phyloP scores from a whole-genome alignment of 2,113 vertebrate species.

The Eptesicus fuscus region DNA sequence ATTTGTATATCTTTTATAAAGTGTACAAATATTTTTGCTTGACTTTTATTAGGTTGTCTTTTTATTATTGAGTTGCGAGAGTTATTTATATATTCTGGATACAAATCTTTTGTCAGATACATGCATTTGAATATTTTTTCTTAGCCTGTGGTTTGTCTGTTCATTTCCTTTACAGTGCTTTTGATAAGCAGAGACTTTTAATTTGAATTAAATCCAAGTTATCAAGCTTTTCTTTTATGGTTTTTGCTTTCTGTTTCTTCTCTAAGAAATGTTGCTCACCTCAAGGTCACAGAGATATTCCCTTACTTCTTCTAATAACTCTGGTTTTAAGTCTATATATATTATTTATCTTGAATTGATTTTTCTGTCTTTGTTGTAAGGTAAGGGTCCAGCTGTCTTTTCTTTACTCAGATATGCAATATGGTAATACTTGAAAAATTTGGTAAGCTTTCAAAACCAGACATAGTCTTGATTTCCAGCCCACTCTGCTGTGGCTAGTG shows the following conservation, averaged over 20 bases:
- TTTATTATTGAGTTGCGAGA: background rate
- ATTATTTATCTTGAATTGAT: background rate
- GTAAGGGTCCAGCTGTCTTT: background rate
- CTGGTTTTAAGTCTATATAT: background rate
- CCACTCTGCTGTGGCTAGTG: background rate
- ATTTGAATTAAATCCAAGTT: background rate
- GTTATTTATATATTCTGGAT: background rate
- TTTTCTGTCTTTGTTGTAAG: background rate
- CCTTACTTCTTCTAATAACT: background rate
- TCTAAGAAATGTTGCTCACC: background rate
- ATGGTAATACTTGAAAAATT: background rate
- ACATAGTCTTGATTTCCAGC: background rate
- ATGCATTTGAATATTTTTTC: background rate
- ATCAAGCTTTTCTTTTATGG: background rate
- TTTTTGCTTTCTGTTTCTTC: slow-evolving; percentile 8
- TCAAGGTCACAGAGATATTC: background rate
- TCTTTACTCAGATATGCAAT: background rate
- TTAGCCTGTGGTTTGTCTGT: background rate
- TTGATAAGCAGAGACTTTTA: background rate
- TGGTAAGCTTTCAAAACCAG: background rate
- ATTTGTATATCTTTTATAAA: background rate
- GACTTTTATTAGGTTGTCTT: background rate
- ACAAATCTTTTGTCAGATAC: background rate
- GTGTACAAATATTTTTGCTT: background rate
- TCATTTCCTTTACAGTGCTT: background rate